phyloP scores from a whole-genome alignment of 1,140 invertebrate species.

The Procambarus virginalis region DNA sequence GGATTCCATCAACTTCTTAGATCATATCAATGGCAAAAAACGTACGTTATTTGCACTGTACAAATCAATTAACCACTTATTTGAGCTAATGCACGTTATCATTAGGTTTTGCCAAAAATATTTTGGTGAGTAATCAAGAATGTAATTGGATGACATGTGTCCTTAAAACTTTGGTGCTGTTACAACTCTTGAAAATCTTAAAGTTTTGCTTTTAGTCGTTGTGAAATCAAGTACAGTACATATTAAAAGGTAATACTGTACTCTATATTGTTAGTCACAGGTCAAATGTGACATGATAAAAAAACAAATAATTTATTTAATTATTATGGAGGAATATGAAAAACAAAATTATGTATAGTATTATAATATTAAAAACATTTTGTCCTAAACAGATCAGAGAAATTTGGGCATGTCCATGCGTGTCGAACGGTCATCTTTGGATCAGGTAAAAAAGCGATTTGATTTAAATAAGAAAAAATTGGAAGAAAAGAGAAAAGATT shows the following conservation, averaged over 20 bases:
- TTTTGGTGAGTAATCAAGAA: too few species aligned
- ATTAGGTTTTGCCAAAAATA: too few species aligned
- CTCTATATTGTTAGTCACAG: too few species aligned
- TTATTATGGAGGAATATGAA: neutral
- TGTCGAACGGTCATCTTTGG: constrained; percentile 94
- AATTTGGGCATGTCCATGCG: constrained; percentile 99
- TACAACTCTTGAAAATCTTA: too few species aligned
- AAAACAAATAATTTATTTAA: too few species aligned
- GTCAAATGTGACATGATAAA: too few species aligned
- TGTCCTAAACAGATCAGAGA: constrained; percentile 85
- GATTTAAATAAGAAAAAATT: constrained; percentile 94
- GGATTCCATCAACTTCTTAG: constrained; percentile 99
- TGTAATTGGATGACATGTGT: too few species aligned
- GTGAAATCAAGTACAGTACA: too few species aligned
- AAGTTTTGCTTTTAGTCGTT: too few species aligned
- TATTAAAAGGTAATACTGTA: too few species aligned
- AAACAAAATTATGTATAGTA: too few species aligned
- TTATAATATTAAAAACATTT: neutral
- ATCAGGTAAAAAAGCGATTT: constrained; percentile 96
- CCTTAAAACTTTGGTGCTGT: too few species aligned
- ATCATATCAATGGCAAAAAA: constrained; percentile 99
- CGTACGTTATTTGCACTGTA: constrained; percentile 77
- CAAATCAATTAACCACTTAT: neutral
- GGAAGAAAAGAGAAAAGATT: constrained; percentile 97
- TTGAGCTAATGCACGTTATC: neutral